Evolutionary conservation across 1,140 invertebrate genomes (phyloP).

Genomic region (Carposina sasakii): DNA sequence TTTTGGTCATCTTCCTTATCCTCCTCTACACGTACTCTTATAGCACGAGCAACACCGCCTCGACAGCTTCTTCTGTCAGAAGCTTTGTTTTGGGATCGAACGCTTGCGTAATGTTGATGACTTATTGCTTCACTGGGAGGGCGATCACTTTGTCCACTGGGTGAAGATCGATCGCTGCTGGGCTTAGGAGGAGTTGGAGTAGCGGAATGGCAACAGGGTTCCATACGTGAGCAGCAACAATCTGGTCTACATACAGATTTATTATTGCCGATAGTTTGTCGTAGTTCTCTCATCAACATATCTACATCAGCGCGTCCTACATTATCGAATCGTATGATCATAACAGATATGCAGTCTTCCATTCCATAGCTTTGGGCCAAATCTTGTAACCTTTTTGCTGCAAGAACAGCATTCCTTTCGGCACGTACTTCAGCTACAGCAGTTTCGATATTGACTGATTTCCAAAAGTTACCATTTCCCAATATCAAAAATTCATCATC

Average conservation of each 20-base stretch:
- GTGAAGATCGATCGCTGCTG: constrained; percentile 81
- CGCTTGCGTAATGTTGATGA: constrained; percentile 61
- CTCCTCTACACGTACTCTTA: constrained; percentile 73
- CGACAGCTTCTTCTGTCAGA: constrained; percentile 73
- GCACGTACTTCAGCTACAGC: constrained; percentile 83
- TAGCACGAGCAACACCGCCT: constrained; percentile 74
- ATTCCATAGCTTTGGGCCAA: constrained; percentile 87
- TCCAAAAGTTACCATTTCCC: constrained; percentile 85
- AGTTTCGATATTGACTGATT: constrained; percentile 81
- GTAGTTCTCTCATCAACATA: constrained; percentile 82
- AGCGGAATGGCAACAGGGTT: constrained; percentile 75
- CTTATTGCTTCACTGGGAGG: constrained; percentile 51
- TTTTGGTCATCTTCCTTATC: constrained; percentile 77
- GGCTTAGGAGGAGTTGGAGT: constrained; percentile 64
- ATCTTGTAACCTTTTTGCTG: constrained; percentile 86
- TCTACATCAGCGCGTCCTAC: constrained; percentile 78
- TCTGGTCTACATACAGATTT: constrained; percentile 74
- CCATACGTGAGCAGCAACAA: constrained; percentile 77
- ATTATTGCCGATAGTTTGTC: constrained; percentile 76
- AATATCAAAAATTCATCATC: constrained; percentile 87
- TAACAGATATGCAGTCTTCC: constrained; percentile 85
- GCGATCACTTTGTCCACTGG: constrained; percentile 87
- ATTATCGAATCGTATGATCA: constrained; percentile 80
- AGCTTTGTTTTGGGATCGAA: constrained; percentile 42
- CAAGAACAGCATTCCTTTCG: constrained; percentile 82